A percentile compares a stretch with the other conserved stretches of the same genome.
These are phyloP conservation scores for Heteromyza rotundicornis DNA, from an alignment of 2,888 invertebrate species.

Conservation along the genomic window DNA sequence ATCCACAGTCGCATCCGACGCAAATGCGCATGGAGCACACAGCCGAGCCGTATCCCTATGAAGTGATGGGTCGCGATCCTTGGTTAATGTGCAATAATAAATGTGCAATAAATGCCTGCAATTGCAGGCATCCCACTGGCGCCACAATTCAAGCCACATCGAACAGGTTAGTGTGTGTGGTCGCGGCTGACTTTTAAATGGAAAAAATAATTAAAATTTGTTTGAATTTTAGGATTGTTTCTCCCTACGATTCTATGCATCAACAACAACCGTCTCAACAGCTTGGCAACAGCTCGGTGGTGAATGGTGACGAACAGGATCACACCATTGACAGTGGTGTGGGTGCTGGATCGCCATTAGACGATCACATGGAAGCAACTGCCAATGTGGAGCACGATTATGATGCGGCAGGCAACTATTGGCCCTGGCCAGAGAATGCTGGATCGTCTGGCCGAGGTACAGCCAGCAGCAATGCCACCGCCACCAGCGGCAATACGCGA, in stretches of 20 bases:
- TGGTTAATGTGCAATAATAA: no score
- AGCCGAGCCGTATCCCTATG: constrained; percentile 32
- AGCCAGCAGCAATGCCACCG: not conserved
- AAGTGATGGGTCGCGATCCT: constrained; percentile 30
- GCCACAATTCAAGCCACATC: constrained; percentile 8
- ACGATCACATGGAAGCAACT: not conserved
- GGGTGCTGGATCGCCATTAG: not conserved
- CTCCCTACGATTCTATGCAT: constrained; percentile 5
- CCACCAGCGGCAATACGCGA: not conserved
- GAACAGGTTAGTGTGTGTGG: constrained; percentile 10
- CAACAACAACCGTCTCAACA: constrained; percentile 1
- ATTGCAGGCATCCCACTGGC: constrained; percentile 25
- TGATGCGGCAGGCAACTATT: constrained; percentile 16
- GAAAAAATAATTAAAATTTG: constrained; percentile 17
- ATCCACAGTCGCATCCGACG: constrained; percentile 29
- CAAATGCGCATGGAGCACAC: constrained; percentile 18
- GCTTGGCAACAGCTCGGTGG: constrained; percentile 12
- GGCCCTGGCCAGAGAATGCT: constrained; percentile 3
- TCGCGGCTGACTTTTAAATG: constrained; percentile 10
- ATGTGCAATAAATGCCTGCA: constrained; percentile 38
- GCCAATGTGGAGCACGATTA: constrained; percentile 16
- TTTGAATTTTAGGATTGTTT: no score
- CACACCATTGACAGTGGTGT: constrained; percentile 13
- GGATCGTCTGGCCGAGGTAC: not conserved
- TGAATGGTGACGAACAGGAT: constrained; percentile 6